A percentile compares a stretch with the other conserved stretches of the same genome.
phyloP scores from a whole-genome alignment of 1,140 invertebrate genomes.

The Tenebrio molitor region DNA sequence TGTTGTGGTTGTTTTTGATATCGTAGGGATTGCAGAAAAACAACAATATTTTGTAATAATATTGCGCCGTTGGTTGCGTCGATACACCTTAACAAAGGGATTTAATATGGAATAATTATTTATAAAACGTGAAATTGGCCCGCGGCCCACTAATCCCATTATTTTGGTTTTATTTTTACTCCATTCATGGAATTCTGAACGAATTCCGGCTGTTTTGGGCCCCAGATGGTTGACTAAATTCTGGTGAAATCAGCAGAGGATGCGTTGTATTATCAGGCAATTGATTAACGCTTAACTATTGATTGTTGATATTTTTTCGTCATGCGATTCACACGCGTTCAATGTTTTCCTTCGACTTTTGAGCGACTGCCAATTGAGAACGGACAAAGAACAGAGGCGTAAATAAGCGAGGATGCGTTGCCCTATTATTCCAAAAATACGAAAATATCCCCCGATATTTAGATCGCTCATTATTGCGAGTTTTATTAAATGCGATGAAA shows the following conservation, averaged over 20 bases:
- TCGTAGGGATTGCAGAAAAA: not conserved
- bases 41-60: constrained; percentile 16
- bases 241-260: no score
- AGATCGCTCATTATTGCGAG: constrained; percentile 14
- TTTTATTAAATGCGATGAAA: not conserved
- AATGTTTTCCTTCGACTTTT: constrained; percentile 9
- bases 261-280: not conserved
- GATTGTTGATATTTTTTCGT: constrained; percentile 22
- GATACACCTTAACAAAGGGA: constrained; percentile 9
- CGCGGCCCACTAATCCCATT: constrained; percentile 18
- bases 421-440: constrained; percentile 40
- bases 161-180: not conserved
- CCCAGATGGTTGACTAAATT: no score
- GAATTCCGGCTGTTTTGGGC: not conserved
- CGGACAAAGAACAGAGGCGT: constrained; percentile 24
- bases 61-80: constrained; percentile 12
- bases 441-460: constrained; percentile 7
- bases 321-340: constrained; percentile 33
- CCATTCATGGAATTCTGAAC: constrained; percentile 8
- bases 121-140: constrained; percentile 11
- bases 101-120: constrained; percentile 31
- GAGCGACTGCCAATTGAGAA: constrained; percentile 18
- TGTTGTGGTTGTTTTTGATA: not conserved
- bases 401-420: constrained; percentile 31
- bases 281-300: not conserved